phyloP scores from a whole-genome alignment of 1,140 invertebrate species.

The Neomicropteryx cornuta region DNA sequence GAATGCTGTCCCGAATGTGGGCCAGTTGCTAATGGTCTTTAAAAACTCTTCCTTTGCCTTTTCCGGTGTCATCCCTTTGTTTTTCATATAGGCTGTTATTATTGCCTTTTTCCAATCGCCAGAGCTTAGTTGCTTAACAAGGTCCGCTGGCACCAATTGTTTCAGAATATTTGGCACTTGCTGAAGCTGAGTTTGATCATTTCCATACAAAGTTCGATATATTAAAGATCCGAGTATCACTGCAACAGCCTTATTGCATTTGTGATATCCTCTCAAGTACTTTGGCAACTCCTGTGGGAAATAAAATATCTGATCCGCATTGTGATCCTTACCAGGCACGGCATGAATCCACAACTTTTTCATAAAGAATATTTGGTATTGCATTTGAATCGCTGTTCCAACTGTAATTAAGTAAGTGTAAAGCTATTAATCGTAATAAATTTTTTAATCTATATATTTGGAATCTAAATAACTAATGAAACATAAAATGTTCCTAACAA shows the following conservation, averaged over 20 bases:
- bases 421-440: background rate
- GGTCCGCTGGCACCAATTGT: conserved; percentile 71
- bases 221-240: conserved; percentile 69
- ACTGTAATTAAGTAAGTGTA: conserved; percentile 23
- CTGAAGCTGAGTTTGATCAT: conserved; percentile 50
- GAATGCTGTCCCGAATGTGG: conserved; percentile 91
- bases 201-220: conserved; percentile 65
- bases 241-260: conserved; percentile 69
- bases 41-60: conserved; percentile 80
- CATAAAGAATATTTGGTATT: conserved; percentile 94
- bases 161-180: conserved; percentile 53
- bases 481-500: no score
- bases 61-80: conserved; percentile 43
- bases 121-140: conserved; percentile 57
- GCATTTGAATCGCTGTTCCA: conserved; percentile 56
- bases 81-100: conserved; percentile 48
- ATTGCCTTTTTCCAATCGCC: conserved; percentile 81
- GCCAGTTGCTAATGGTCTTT: conserved; percentile 68
- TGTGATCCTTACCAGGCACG: conserved; percentile 73
- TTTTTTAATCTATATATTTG: background rate
- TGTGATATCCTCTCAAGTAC: conserved; percentile 80
- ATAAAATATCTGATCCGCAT: conserved; percentile 90
- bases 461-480: no score
- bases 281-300: conserved; percentile 93
- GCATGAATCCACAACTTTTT: conserved; percentile 93